A percentile compares a stretch with the other conserved stretches of the same genome.
phyloP scores from a whole-genome alignment of 2,113 vertebrate species.

The Phainopepla nitens region DNA sequence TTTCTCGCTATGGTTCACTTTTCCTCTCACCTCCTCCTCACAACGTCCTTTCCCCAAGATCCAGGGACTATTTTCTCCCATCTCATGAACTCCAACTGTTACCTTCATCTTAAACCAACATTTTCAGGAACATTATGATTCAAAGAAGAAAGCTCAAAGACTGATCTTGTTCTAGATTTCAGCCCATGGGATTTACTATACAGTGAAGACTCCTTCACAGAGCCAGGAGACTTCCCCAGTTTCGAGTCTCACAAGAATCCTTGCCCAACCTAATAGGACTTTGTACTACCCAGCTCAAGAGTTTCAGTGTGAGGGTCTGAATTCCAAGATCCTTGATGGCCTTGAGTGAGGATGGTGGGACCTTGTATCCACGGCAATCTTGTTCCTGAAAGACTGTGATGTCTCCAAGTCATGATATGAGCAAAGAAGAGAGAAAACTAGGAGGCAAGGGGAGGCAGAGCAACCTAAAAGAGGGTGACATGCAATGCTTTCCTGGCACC shows the following conservation, averaged over 20 bases:
- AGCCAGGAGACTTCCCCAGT: neutral
- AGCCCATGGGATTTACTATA: neutral
- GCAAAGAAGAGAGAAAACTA: neutral
- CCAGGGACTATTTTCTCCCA: neutral
- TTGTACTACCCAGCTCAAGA: neutral
- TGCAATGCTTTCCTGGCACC: neutral
- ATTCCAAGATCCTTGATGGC: neutral
- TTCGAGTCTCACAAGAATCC: neutral
- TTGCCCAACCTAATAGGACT: neutral
- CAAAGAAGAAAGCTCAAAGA: neutral
- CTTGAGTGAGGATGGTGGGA: neutral
- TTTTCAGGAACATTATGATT: neutral
- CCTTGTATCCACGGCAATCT: neutral
- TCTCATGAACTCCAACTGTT: neutral
- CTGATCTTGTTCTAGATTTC: neutral
- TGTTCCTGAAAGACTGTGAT: neutral
- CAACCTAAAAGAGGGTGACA: neutral
- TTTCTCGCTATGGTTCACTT: neutral
- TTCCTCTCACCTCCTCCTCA: neutral
- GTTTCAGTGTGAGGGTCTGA: neutral
- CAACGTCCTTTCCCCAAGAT: neutral
- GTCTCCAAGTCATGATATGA: neutral
- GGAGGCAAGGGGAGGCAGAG: neutral
- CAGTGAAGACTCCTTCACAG: neutral
- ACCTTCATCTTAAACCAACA: neutral